Evolutionary conservation across 2,797 vertebrate genomes (phyloP).

Genomic region (Lacerta agilis): DNA sequence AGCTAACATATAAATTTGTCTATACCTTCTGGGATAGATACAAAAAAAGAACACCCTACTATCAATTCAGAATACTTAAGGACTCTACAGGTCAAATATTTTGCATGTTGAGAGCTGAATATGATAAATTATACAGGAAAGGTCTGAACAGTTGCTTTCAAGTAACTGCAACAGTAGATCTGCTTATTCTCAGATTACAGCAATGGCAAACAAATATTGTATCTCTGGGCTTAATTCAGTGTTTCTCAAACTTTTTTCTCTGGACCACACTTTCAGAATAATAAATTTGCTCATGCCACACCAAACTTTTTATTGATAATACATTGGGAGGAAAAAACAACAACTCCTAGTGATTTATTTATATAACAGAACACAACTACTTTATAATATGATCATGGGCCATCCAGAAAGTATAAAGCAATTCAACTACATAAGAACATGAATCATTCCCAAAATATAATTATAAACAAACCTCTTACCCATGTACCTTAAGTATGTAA

Average conservation of each 20-base stretch:
- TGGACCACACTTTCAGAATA: neutral
- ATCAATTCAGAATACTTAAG: conserved; percentile 18
- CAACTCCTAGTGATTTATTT: too few relatives aligned
- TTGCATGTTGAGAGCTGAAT: neutral
- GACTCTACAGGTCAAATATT: neutral
- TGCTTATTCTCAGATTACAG: neutral
- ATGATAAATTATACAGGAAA: neutral
- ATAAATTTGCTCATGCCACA: too few relatives aligned
- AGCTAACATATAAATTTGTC: neutral
- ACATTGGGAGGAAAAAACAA: too few relatives aligned
- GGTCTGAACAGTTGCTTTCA: neutral
- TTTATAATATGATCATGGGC: too few relatives aligned
- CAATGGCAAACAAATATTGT: conserved; percentile 17
- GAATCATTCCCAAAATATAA: conserved; percentile 9
- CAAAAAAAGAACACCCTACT: neutral
- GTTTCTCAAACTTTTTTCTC: too few relatives aligned
- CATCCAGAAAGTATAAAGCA: too few relatives aligned
- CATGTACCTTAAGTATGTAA: too few relatives aligned
- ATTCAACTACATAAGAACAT: neutral
- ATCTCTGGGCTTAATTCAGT: conserved; percentile 9
- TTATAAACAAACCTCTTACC: too few relatives aligned
- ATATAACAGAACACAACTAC: too few relatives aligned
- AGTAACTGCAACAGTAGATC: conserved; percentile 1
- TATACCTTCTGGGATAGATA: neutral
- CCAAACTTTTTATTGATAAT: too few relatives aligned